Evolutionary conservation across 1,140 invertebrate species (phyloP).

Genomic region (Ostrea edulis): DNA sequence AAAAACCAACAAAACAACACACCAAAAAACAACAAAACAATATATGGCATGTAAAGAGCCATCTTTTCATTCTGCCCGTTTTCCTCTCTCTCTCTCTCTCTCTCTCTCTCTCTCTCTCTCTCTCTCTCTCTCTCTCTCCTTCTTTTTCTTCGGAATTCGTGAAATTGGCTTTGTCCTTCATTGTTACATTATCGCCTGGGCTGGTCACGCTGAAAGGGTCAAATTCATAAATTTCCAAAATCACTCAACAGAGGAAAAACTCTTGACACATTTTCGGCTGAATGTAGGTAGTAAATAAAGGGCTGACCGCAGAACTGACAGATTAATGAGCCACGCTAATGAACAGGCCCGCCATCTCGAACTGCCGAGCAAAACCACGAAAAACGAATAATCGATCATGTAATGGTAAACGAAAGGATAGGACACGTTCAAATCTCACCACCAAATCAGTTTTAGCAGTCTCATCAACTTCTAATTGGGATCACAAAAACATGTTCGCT

Average conservation of each 20-base stretch:
- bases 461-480: slow-evolving; percentile 31
- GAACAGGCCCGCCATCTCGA: slow-evolving; percentile 6
- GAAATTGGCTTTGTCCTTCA: background rate
- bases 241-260: slow-evolving; percentile 34
- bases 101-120: background rate
- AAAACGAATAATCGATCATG: slow-evolving; percentile 7
- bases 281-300: slow-evolving; percentile 27
- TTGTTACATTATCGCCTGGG: background rate
- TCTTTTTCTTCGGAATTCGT: background rate
- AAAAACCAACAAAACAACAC: too few relatives aligned
- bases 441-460: background rate
- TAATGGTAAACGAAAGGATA: background rate
- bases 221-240: slow-evolving; percentile 38
- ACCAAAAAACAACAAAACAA: too few relatives aligned
- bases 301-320: slow-evolving; percentile 28
- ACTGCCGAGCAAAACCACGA: slow-evolving; percentile 13
- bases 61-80: too few relatives aligned
- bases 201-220: slow-evolving; percentile 35
- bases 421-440: background rate
- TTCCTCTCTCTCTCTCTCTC: too few relatives aligned
- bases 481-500: background rate
- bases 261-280: slow-evolving; percentile 29
- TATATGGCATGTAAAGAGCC: too few relatives aligned
- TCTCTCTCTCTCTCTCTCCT: background rate
- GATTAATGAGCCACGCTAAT: slow-evolving; percentile 24